Percentiles rank a stretch among this genome's conserved stretches.
Evolutionary conservation across 2,888 invertebrate genomes (phyloP).

Genomic region (Drosophila austrosaltans): DNA sequence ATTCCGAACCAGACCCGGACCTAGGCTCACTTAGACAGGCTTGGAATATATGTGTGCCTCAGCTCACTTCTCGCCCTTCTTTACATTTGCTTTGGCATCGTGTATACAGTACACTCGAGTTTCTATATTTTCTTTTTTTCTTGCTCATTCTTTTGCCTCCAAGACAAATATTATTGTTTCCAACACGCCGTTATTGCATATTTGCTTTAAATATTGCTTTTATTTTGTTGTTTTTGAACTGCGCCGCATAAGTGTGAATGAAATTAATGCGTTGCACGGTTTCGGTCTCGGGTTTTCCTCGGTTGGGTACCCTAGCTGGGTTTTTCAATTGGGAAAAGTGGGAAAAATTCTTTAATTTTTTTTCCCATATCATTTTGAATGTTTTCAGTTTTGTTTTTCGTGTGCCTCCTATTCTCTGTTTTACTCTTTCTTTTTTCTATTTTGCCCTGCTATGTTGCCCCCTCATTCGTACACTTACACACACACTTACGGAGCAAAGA

Average conservation of each 20-base stretch:
- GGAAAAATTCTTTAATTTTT: conserved; percentile 61
- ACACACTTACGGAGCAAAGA: conserved; percentile 10
- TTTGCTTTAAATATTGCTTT: conserved; percentile 67
- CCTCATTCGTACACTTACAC: conserved; percentile 59
- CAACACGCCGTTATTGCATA: conserved; percentile 80
- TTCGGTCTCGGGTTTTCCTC: conserved; percentile 20
- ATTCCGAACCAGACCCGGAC: conserved; percentile 35
- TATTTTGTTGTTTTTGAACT: conserved; percentile 46
- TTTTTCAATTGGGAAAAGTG: conserved; percentile 6
- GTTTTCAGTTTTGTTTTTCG: conserved; percentile 55
- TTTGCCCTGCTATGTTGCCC: conserved; percentile 19
- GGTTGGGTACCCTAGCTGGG: background rate
- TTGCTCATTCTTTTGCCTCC: conserved; percentile 51
- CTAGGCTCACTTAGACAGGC: conserved; percentile 43
- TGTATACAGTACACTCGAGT: background rate
- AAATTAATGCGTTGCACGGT: conserved; percentile 78
- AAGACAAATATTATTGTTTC: conserved; percentile 80
- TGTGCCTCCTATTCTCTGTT: conserved; percentile 14
- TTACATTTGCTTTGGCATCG: background rate
- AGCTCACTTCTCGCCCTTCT: conserved; percentile 4
- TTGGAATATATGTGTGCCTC: conserved; percentile 26
- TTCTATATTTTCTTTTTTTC: conserved; percentile 29
- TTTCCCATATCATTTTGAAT: conserved; percentile 72
- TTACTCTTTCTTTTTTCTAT: conserved; percentile 13
- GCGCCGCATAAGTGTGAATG: conserved; percentile 76